A percentile compares a stretch with the other conserved stretches of the same genome.
Evolutionary conservation across 2,797 vertebrate genomes (phyloP).

Genomic region (Hydrolagus colliei): DNA sequence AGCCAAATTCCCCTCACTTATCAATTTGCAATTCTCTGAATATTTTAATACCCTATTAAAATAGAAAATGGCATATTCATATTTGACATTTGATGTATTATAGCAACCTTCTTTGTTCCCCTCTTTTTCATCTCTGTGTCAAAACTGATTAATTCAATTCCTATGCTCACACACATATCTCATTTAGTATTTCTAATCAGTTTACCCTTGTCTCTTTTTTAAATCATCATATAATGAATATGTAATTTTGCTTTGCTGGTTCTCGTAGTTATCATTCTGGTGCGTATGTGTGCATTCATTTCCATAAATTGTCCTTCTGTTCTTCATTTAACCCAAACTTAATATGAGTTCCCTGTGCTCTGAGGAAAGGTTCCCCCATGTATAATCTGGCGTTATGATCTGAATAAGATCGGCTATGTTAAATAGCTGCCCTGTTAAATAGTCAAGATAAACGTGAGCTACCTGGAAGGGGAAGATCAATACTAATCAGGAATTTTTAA

Average conservation of each 20-base stretch:
- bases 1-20: not conserved
- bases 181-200: conserved; percentile 28
- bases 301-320: conserved; percentile 12
- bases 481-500: not conserved
- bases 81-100: conserved; percentile 13
- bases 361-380: not conserved
- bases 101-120: conserved; percentile 4
- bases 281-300: not conserved
- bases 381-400: not conserved
- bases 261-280: not conserved
- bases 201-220: not conserved
- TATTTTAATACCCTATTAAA: not conserved
- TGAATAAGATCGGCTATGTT: not conserved
- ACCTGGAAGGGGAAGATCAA: not conserved
- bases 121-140: conserved; percentile 14
- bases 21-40: not conserved
- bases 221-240: conserved; percentile 13
- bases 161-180: conserved; percentile 8
- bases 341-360: not conserved
- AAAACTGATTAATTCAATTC: conserved; percentile 25
- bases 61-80: conserved; percentile 1
- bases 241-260: conserved; percentile 10
- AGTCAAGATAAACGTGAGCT: not conserved
- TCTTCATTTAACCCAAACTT: conserved; percentile 13
- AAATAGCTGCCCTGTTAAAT: not conserved